Conservation (phyloP, 1,140 invertebrate genomes). For the Glomeris maerens region DNA sequence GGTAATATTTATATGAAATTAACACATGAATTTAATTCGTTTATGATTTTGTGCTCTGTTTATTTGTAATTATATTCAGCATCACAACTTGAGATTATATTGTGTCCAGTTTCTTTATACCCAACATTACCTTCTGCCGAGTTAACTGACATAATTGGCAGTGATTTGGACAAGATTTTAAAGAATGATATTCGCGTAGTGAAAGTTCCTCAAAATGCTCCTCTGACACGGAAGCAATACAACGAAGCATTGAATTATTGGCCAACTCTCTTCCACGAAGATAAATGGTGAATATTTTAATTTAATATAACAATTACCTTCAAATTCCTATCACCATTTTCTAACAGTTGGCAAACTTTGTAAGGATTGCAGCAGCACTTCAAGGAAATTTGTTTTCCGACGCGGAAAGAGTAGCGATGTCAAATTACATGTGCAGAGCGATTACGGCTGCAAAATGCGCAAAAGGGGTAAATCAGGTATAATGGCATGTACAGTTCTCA, state of each 20-base stretch:
- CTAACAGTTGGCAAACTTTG: constrained; percentile 2
- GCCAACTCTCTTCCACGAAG: constrained; percentile 31
- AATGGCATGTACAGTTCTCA: too few species aligned
- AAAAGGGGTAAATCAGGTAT: too few species aligned
- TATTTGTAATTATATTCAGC: too few species aligned
- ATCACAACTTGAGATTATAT: too few species aligned
- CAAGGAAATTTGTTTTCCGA: constrained; percentile 13
- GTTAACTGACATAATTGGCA: too few species aligned
- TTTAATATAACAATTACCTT: background rate
- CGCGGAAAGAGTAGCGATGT: background rate
- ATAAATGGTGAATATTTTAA: constrained; percentile 23
- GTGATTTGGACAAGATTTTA: too few species aligned
- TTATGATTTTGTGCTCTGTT: too few species aligned
- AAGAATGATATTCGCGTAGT: too few species aligned
- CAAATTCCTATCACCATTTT: background rate
- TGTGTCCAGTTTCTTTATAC: too few species aligned
- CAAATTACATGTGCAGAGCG: background rate
- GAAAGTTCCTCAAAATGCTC: constrained; percentile 21
- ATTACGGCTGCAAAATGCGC: background rate
- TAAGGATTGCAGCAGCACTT: constrained; percentile 13
- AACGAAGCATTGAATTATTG: constrained; percentile 23
- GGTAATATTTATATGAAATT: too few species aligned
- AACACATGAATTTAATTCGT: too few species aligned
- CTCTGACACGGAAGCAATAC: constrained; percentile 27
- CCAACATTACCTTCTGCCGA: too few species aligned